These are phyloP conservation scores for Drosophila truncata DNA, from an alignment of 1,140 invertebrate species.

Conservation along the genomic window DNA sequence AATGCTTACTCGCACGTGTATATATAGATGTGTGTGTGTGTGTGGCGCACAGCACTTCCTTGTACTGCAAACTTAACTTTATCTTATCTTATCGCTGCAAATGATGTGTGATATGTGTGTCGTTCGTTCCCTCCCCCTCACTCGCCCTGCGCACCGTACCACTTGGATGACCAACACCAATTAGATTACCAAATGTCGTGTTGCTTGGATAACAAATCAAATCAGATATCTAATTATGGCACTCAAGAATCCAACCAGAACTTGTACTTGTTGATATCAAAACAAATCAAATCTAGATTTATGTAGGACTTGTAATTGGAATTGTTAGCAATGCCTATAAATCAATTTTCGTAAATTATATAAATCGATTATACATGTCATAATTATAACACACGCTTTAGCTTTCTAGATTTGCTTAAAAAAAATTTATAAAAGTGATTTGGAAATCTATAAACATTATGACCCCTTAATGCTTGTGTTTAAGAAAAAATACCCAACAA, in stretches of 20 bases:
- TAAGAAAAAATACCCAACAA: too few relatives aligned
- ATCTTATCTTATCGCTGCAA: slow-evolving; percentile 58
- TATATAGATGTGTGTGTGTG: slow-evolving; percentile 1
- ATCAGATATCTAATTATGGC: slow-evolving; percentile 20
- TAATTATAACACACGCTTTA: too few relatives aligned
- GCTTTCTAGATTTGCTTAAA: too few relatives aligned
- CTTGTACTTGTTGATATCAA: not conserved
- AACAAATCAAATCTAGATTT: not conserved
- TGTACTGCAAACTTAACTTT: slow-evolving; percentile 21
- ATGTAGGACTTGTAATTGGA: not conserved
- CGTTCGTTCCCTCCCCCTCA: too few relatives aligned
- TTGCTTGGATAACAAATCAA: slow-evolving; percentile 36
- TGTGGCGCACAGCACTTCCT: slow-evolving; percentile 24
- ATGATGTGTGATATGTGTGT: slow-evolving; percentile 46
- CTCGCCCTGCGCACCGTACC: slow-evolving; percentile 1
- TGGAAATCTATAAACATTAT: too few relatives aligned
- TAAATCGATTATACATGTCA: too few relatives aligned
- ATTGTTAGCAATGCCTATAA: not conserved
- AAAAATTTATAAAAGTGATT: too few relatives aligned
- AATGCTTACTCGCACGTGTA: slow-evolving; percentile 41
- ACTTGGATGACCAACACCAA: slow-evolving; percentile 64
- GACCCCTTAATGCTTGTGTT: too few relatives aligned
- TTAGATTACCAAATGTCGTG: slow-evolving; percentile 52
- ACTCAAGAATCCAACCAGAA: slow-evolving; percentile 22
- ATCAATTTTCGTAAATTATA: not conserved